Percentiles rank a stretch among this genome's conserved stretches.
Conservation (phyloP, 2,113 vertebrate species). For the Planiliza haematocheilus region DNA sequence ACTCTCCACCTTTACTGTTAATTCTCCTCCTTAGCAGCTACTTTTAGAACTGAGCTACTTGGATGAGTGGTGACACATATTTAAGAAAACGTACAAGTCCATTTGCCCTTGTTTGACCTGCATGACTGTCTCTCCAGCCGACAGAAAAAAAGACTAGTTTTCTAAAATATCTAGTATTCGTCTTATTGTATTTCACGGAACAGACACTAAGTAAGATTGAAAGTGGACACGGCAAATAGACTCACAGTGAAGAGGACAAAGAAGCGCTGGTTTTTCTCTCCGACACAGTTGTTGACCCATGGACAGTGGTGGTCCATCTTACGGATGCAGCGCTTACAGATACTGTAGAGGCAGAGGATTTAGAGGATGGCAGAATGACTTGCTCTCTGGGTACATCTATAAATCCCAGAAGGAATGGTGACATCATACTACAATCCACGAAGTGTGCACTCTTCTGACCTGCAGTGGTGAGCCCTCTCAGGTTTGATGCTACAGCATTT, state of each 20-base stretch:
- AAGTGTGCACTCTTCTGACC: conserved; percentile 71
- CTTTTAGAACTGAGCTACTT: too few species aligned
- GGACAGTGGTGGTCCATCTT: conserved; percentile 58
- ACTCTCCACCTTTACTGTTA: background rate
- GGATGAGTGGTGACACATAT: too few species aligned
- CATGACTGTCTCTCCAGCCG: too few species aligned
- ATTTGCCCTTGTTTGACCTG: too few species aligned
- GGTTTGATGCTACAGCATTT: conserved; percentile 79
- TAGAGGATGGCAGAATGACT: background rate
- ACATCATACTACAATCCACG: background rate
- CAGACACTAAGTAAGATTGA: too few species aligned
- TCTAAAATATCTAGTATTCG: too few species aligned
- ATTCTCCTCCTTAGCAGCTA: too few species aligned
- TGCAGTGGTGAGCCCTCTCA: conserved; percentile 94
- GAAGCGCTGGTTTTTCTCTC: conserved; percentile 46
- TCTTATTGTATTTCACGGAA: too few species aligned
- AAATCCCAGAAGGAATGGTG: background rate
- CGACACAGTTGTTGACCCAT: conserved; percentile 40
- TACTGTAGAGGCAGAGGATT: conserved; percentile 15
- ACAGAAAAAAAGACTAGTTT: too few species aligned
- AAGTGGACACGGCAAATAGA: background rate
- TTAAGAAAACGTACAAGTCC: too few species aligned
- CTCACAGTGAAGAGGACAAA: conserved; percentile 53
- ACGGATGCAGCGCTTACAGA: conserved; percentile 50
- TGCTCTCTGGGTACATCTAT: background rate